phyloP scores from a whole-genome alignment of 2,888 invertebrate genomes.

The Ashinkailepas kermadecensis region DNA sequence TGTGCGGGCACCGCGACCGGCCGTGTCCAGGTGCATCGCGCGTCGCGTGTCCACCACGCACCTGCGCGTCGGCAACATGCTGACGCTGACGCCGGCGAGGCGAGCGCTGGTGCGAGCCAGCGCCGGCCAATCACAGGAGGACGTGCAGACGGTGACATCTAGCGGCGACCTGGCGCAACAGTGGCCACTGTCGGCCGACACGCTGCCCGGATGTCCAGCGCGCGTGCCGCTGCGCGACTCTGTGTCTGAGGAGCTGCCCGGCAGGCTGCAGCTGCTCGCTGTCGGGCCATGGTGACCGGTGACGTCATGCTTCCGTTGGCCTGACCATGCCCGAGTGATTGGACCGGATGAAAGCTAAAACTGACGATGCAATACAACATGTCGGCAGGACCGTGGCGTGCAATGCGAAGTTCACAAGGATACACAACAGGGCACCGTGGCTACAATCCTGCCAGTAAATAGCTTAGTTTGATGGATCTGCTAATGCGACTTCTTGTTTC shows the following conservation, averaged over 20 bases:
- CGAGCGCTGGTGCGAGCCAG: neutral
- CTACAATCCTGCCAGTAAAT: no score
- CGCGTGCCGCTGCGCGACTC: neutral
- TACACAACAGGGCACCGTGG: no score
- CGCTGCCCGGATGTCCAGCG: neutral
- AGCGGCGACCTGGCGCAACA: neutral
- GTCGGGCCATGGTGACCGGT: neutral
- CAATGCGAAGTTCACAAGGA: no score
- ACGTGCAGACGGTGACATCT: neutral
- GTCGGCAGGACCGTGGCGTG: no score
- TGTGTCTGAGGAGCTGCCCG: neutral
- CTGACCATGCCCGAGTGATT: no score
- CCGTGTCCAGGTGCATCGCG: neutral
- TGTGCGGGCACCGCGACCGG: neutral
- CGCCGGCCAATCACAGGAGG: neutral
- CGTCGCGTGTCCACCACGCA: neutral
- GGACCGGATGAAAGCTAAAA: no score
- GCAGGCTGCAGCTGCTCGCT: neutral
- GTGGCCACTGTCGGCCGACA: no score
- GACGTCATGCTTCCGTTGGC: no score
- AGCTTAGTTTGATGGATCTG: no score
- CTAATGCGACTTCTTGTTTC: no score
- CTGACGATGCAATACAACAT: no score
- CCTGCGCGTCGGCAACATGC: conserved; percentile 3
- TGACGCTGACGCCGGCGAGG: neutral